A percentile compares a stretch with the other conserved stretches of the same genome.
These are phyloP conservation scores for Psilopsiagon aymara DNA, from an alignment of 2,113 vertebrate genomes.

Conservation along the genomic window DNA sequence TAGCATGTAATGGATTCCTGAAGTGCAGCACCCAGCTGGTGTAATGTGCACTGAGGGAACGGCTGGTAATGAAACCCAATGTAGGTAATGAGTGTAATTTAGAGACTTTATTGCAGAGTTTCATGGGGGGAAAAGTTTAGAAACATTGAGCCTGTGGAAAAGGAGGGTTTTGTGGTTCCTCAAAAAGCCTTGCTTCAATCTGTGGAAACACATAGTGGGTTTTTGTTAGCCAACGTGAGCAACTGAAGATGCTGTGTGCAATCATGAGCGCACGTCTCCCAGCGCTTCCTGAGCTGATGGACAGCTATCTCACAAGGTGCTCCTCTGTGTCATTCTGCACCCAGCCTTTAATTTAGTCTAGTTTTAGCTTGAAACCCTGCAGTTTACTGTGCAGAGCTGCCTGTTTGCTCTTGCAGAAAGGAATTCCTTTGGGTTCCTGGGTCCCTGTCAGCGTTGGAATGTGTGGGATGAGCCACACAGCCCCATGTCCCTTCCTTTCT, in stretches of 20 bases:
- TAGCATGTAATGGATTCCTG: not conserved
- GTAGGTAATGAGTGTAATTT: slow-evolving; percentile 32
- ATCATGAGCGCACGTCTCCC: accelerated
- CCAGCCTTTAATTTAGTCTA: accelerated
- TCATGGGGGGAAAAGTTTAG: not conserved
- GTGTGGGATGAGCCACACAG: not conserved
- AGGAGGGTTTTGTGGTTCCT: not conserved
- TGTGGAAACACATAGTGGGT: not conserved
- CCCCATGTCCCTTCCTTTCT: not conserved
- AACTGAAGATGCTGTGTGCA: not conserved
- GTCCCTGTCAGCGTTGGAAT: accelerated
- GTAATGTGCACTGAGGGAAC: not conserved
- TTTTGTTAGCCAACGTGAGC: not conserved
- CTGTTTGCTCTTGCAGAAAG: not conserved
- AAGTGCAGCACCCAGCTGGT: not conserved
- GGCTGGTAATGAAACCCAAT: not conserved
- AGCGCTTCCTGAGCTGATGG: accelerated
- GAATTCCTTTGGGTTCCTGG: not conserved
- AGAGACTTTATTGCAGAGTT: slow-evolving; percentile 15
- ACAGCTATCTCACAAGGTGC: not conserved
- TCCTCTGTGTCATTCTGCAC: not conserved
- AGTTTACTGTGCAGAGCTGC: not conserved
- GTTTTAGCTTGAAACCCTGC: not conserved
- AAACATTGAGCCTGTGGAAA: not conserved
- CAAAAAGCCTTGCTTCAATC: not conserved